A percentile compares a stretch with the other conserved stretches of the same genome.
phyloP scores from a whole-genome alignment of 2,888 invertebrate species.

The Trichopoda pennipes region DNA sequence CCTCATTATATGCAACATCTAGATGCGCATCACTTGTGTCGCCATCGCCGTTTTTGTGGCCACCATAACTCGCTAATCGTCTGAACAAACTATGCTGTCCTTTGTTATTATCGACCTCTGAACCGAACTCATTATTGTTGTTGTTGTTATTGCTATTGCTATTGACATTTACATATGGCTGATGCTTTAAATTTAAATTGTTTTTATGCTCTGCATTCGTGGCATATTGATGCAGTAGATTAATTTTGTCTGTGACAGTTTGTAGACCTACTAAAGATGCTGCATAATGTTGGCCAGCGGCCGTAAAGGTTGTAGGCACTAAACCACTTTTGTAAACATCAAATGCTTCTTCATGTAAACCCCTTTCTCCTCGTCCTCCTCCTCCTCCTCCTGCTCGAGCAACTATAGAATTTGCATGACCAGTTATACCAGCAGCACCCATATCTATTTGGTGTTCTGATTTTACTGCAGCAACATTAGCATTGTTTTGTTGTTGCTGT shows the following conservation, averaged over 20 bases:
- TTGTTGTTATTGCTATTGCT: slow-evolving; percentile 45
- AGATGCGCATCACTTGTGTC: background rate
- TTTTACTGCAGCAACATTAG: slow-evolving; percentile 12
- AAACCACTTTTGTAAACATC: slow-evolving; percentile 66
- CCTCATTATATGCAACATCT: background rate
- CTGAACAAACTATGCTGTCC: slow-evolving; percentile 57
- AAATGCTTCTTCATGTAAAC: slow-evolving; percentile 5
- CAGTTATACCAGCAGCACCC: slow-evolving; percentile 36
- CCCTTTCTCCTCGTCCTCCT: background rate
- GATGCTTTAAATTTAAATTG: slow-evolving; percentile 70
- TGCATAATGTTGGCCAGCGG: slow-evolving; percentile 72
- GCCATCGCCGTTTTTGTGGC: background rate
- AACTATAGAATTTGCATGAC: slow-evolving; percentile 45
- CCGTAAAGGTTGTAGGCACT: slow-evolving; percentile 70
- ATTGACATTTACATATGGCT: slow-evolving; percentile 55
- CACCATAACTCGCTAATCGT: slow-evolving; percentile 62
- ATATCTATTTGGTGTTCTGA: slow-evolving; percentile 5
- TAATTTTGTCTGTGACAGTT: slow-evolving; percentile 41
- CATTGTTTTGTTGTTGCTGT: slow-evolving; percentile 22
- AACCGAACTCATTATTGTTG: slow-evolving; percentile 6
- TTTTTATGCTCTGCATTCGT: slow-evolving; percentile 70
- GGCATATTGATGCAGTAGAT: slow-evolving; percentile 29
- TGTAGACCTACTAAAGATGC: slow-evolving; percentile 48
- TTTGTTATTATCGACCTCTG: slow-evolving; percentile 34
- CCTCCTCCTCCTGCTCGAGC: background rate